Evolutionary conservation across 2,113 vertebrate species (phyloP).

Genomic region (Eudorcas thomsonii): DNA sequence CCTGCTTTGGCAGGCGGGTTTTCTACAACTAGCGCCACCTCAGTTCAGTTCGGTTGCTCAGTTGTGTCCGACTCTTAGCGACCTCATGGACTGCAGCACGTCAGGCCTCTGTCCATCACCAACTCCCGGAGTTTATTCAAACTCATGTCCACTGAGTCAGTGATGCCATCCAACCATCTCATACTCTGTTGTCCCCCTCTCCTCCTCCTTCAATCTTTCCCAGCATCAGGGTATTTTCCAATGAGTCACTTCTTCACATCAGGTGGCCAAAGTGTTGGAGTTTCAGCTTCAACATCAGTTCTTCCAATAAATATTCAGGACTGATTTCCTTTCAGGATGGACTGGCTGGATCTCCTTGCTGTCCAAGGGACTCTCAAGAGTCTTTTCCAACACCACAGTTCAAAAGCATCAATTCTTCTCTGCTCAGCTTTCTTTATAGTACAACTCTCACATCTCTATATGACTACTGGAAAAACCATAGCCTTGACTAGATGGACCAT

Average conservation of each 20-base stretch:
- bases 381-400: background rate
- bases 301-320: background rate
- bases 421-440: background rate
- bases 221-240: background rate
- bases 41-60: background rate
- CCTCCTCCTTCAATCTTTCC: background rate
- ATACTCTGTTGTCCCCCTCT: background rate
- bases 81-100: background rate
- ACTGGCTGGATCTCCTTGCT: background rate
- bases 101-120: background rate
- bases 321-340: background rate
- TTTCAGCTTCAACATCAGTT: background rate
- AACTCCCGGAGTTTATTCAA: background rate
- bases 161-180: background rate
- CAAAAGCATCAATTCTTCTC: background rate
- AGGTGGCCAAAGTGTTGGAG: background rate
- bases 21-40: background rate
- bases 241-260: background rate
- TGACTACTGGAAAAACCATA: background rate
- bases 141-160: background rate
- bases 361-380: background rate
- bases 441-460: background rate
- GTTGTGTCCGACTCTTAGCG: background rate
- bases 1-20: background rate
- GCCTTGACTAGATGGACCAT: background rate